Conservation (phyloP, 2,113 vertebrate species). For the Benitochromis conjunctus region DNA sequence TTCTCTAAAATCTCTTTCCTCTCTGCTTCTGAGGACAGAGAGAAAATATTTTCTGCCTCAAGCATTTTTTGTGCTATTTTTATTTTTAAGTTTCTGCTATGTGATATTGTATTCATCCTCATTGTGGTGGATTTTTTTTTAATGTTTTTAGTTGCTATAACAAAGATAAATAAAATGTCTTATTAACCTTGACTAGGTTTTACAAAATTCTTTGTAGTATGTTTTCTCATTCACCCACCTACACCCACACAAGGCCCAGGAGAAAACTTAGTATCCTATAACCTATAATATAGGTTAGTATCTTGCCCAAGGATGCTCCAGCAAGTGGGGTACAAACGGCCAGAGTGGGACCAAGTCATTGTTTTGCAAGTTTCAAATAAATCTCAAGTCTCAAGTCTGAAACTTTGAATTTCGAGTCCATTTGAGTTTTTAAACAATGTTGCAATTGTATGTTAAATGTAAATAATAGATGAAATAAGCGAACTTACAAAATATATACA, state of each 20-base stretch:
- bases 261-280: no score
- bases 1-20: neutral
- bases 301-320: neutral
- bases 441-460: no score
- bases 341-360: no score
- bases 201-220: neutral
- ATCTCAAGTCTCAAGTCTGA: neutral
- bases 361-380: no score
- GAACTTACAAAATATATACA: neutral
- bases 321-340: neutral
- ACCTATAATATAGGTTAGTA: neutral
- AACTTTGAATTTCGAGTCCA: neutral
- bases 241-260: neutral
- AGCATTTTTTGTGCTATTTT: neutral
- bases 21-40: neutral
- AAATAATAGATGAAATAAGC: neutral
- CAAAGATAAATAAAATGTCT: neutral
- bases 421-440: neutral
- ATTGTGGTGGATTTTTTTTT: rapidly evolving
- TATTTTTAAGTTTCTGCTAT: neutral
- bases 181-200: neutral
- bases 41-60: neutral
- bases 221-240: neutral
- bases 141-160: neutral
- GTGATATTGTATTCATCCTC: neutral